These are phyloP conservation scores for Mythimna impura DNA, from an alignment of 2,888 invertebrate genomes.

Conservation along the genomic window DNA sequence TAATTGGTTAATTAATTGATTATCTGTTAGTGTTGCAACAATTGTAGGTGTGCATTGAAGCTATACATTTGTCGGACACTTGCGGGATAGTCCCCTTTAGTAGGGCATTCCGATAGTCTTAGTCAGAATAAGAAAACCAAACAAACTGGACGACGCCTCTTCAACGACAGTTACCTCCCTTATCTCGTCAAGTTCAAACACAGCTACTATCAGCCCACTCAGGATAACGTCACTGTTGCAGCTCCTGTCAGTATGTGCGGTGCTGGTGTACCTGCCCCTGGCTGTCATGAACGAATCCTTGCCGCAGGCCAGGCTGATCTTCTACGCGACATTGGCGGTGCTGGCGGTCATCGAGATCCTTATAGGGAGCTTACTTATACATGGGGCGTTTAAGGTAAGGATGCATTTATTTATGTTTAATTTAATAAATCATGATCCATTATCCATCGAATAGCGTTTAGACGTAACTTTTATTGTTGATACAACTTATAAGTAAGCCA, in stretches of 20 bases:
- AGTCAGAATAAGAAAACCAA: background rate
- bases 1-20: too few relatives aligned
- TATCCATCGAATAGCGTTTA: background rate
- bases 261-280: slow-evolving; percentile 73
- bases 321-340: slow-evolving; percentile 72
- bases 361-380: slow-evolving; percentile 75
- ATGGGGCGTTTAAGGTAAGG: slow-evolving; percentile 77
- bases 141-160: slow-evolving; percentile 1
- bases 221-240: slow-evolving; percentile 52
- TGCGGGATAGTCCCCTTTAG: background rate
- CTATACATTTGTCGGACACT: background rate
- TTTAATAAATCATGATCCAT: background rate
- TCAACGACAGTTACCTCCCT: background rate
- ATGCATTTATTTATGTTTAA: background rate
- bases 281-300: slow-evolving; percentile 67
- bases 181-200: slow-evolving; percentile 24
- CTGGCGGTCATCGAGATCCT: slow-evolving; percentile 69
- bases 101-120: background rate
- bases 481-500: too few relatives aligned
- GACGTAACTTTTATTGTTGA: too few relatives aligned
- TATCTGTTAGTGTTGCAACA: too few relatives aligned
- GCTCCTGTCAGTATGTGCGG: slow-evolving; percentile 70
- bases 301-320: slow-evolving; percentile 66
- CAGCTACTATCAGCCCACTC: background rate
- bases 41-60: background rate